phyloP scores from a whole-genome alignment of 2,888 invertebrate species.

The Esperia sulphurella region DNA sequence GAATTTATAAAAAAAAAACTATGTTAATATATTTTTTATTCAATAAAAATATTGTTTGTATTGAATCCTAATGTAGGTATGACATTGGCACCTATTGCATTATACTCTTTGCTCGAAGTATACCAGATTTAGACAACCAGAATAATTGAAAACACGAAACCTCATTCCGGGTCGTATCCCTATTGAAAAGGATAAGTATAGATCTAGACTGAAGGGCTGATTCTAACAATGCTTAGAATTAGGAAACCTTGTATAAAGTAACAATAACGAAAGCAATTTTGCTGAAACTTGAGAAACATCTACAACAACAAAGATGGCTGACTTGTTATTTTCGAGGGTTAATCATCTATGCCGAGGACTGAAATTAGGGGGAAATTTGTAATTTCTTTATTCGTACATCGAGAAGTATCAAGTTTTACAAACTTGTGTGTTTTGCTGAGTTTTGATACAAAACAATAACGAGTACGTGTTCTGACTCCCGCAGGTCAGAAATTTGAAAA shows the following conservation, averaged over 20 bases:
- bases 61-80: no score
- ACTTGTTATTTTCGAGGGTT: slow-evolving; percentile 42
- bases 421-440: neutral
- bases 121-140: neutral
- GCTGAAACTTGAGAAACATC: slow-evolving; percentile 37
- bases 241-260: slow-evolving; percentile 11
- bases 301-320: slow-evolving; percentile 37
- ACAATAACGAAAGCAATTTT: slow-evolving; percentile 32
- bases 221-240: slow-evolving; percentile 5
- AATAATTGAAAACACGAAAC: neutral
- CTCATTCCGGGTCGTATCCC: no score
- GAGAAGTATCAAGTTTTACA: slow-evolving; percentile 17
- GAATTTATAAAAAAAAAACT: no score
- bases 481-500: no score
- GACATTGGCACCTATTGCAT: no score
- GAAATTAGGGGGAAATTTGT: slow-evolving; percentile 35
- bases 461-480: no score
- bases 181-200: no score
- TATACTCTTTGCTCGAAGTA: no score
- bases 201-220: slow-evolving; percentile 1
- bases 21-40: no score
- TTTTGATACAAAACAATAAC: no score
- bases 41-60: no score
- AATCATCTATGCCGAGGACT: slow-evolving; percentile 41
- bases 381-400: slow-evolving; percentile 31